A percentile compares a stretch with the other conserved stretches of the same genome.
These are phyloP conservation scores for Sabellastarte sp. DNA, from an alignment of 2,888 invertebrate species.

Conservation along the genomic window DNA sequence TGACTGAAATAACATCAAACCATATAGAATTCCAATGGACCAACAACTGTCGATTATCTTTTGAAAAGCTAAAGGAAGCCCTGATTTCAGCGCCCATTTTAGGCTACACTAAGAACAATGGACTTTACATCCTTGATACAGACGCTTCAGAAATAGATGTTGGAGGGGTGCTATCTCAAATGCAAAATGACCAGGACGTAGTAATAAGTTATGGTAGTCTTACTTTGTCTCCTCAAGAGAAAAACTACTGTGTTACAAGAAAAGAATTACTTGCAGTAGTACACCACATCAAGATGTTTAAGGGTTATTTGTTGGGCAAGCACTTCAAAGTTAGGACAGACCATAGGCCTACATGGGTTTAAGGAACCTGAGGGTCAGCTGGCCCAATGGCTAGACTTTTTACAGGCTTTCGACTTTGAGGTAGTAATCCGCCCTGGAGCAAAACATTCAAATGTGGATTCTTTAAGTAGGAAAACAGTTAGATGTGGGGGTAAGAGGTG, in stretches of 20 bases:
- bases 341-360: neutral
- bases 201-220: neutral
- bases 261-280: neutral
- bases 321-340: neutral
- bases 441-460: neutral
- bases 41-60: neutral
- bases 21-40: too few species aligned
- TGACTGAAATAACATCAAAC: neutral
- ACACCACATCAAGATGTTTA: neutral
- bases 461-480: neutral
- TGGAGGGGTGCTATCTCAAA: neutral
- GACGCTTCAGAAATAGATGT: neutral
- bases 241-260: neutral
- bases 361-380: too few species aligned
- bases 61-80: neutral
- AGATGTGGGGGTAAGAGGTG: neutral
- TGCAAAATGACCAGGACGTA: neutral
- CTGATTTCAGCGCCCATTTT: neutral
- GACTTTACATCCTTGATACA: neutral
- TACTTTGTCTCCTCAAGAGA: neutral
- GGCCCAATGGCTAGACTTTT: neutral
- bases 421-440: neutral
- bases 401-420: neutral
- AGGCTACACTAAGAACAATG: neutral
- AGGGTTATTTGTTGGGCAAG: neutral